These are phyloP conservation scores for Heliconius melpomene DNA, from an alignment of 1,140 invertebrate species.

Conservation along the genomic window DNA sequence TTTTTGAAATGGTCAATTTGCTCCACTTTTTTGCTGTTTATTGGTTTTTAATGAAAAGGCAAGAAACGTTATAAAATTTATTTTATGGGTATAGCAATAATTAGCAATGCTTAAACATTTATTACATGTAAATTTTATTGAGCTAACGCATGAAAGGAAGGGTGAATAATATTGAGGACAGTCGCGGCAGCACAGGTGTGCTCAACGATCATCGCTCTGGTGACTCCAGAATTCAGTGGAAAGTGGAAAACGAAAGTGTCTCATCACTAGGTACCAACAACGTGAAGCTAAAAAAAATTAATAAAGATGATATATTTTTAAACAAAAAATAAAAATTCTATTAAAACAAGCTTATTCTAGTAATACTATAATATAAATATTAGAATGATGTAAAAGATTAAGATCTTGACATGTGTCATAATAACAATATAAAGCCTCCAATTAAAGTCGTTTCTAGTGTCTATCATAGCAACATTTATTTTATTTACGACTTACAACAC, in stretches of 20 bases:
- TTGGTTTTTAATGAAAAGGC: neutral
- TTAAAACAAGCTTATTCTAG: neutral
- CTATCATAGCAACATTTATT: neutral
- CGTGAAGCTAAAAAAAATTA: no score
- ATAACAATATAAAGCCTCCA: neutral
- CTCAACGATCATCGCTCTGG: no score
- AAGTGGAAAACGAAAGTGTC: no score
- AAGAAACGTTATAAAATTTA: neutral
- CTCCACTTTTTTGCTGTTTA: slow-evolving; percentile 1
- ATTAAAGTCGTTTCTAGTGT: neutral
- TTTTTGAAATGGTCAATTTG: slow-evolving; percentile 1
- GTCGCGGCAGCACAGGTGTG: no score
- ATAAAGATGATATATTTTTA: no score
- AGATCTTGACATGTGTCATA: neutral
- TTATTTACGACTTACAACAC: neutral
- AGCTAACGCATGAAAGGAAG: no score
- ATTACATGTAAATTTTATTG: no score
- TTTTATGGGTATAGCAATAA: neutral
- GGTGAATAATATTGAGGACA: no score
- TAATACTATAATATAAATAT: neutral
- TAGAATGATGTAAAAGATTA: slow-evolving; percentile 1
- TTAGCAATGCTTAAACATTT: neutral
- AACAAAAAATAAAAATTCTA: neutral
- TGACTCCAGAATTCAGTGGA: no score
- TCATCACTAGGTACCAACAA: no score